phyloP scores from a whole-genome alignment of 1,140 invertebrate genomes.

The Drosophila nikananu region DNA sequence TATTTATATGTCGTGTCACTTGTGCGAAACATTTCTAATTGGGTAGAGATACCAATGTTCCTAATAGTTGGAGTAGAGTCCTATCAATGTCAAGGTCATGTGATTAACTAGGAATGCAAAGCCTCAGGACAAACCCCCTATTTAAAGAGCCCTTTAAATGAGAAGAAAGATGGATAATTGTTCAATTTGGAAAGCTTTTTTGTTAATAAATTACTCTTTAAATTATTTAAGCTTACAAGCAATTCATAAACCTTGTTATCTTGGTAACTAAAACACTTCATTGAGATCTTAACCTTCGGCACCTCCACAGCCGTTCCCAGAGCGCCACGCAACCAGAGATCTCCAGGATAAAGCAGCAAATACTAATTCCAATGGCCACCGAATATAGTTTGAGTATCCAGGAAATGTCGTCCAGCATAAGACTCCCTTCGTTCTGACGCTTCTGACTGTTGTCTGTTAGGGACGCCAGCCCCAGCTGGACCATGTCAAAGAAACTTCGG shows the following conservation, averaged over 20 bases:
- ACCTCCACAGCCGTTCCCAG: not conserved
- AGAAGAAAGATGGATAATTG: not conserved
- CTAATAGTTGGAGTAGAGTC: not conserved
- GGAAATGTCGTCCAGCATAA: constrained; percentile 40
- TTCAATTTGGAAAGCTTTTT: not conserved
- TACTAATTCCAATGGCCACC: constrained; percentile 2
- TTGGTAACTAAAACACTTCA: not conserved
- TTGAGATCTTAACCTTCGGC: not conserved
- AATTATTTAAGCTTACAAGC: not conserved
- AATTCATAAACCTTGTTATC: not conserved
- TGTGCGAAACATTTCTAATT: not conserved
- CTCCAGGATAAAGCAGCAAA: constrained; percentile 43
- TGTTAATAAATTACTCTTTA: too few relatives aligned
- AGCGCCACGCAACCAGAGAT: not conserved
- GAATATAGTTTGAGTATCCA: constrained; percentile 44
- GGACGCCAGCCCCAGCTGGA: not conserved
- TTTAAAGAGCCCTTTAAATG: not conserved
- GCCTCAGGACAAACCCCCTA: not conserved
- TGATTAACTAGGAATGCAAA: too few relatives aligned
- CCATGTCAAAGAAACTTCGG: constrained; percentile 51
- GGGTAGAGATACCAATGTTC: not conserved
- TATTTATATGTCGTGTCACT: not conserved
- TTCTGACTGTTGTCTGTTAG: constrained; percentile 34
- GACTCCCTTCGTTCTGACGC: fast-evolving
- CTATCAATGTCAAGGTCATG: not conserved